phyloP scores from a whole-genome alignment of 2,797 vertebrate species.

The Poecile montanus region DNA sequence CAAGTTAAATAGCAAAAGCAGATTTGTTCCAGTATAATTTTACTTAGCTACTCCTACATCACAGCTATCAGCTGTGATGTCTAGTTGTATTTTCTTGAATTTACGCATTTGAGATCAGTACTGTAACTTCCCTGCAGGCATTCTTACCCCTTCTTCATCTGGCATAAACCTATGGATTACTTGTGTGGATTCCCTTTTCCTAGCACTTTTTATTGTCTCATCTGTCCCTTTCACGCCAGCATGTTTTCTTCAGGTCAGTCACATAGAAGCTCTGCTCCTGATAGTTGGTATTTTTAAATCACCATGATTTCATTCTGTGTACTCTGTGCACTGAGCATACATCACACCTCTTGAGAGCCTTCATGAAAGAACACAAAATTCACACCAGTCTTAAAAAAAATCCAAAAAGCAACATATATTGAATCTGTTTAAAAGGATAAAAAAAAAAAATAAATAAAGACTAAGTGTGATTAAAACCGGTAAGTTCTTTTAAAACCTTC shows the following conservation, averaged over 20 bases:
- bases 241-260: neutral
- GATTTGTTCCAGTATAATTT: neutral
- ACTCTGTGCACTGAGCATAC: accelerated
- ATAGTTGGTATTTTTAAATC: neutral
- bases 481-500: neutral
- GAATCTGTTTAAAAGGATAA: neutral
- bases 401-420: neutral
- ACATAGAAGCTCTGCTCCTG: neutral
- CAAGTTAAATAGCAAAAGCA: neutral
- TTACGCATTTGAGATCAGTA: neutral
- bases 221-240: neutral
- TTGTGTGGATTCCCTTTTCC: neutral
- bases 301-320: neutral
- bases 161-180: neutral
- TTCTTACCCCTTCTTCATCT: neutral
- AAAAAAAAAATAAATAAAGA: neutral
- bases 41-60: neutral
- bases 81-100: neutral
- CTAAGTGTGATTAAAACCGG: neutral
- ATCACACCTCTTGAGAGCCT: neutral
- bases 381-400: neutral
- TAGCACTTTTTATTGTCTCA: neutral
- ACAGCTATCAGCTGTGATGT: neutral
- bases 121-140: neutral
- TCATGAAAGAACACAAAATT: neutral